Conservation (phyloP, 2,888 invertebrate genomes). For the Megamerina dolium region DNA sequence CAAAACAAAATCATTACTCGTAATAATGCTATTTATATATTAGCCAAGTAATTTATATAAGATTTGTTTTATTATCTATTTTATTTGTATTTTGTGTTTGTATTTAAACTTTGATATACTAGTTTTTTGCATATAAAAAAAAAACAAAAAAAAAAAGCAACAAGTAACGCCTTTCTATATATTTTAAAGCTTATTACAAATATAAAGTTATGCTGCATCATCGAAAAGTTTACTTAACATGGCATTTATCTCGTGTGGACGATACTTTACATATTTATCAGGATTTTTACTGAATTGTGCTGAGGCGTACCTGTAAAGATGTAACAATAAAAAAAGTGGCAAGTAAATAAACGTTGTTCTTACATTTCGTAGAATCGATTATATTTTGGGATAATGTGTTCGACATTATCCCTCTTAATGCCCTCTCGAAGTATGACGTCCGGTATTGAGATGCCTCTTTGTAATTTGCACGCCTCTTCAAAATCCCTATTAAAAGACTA, state of each 20-base stretch:
- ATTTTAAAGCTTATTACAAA: no score
- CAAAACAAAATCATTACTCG: no score
- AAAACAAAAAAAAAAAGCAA: no score
- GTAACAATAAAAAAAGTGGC: not conserved
- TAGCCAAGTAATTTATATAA: no score
- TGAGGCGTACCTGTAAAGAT: constrained; percentile 55
- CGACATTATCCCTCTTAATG: constrained; percentile 84
- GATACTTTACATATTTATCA: constrained; percentile 88
- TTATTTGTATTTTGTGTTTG: constrained; percentile 5
- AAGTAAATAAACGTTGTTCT: no score
- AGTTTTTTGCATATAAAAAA: no score
- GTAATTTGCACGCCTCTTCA: constrained; percentile 78
- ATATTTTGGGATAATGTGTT: constrained; percentile 81
- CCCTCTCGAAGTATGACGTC: constrained; percentile 84
- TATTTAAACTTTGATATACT: no score
- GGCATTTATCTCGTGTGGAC: constrained; percentile 75
- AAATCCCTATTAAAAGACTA: constrained; percentile 95
- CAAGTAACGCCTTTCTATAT: no score
- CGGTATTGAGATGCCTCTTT: constrained; percentile 88
- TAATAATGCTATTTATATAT: no score
- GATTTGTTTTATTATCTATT: no score
- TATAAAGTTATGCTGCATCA: no score
- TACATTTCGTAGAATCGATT: constrained; percentile 69
- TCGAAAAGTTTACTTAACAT: constrained; percentile 90
- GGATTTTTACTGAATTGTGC: constrained; percentile 87